A percentile compares a stretch with the other conserved stretches of the same genome.
phyloP scores from a whole-genome alignment of 1,140 invertebrate genomes.

The Drosophila arawakana region DNA sequence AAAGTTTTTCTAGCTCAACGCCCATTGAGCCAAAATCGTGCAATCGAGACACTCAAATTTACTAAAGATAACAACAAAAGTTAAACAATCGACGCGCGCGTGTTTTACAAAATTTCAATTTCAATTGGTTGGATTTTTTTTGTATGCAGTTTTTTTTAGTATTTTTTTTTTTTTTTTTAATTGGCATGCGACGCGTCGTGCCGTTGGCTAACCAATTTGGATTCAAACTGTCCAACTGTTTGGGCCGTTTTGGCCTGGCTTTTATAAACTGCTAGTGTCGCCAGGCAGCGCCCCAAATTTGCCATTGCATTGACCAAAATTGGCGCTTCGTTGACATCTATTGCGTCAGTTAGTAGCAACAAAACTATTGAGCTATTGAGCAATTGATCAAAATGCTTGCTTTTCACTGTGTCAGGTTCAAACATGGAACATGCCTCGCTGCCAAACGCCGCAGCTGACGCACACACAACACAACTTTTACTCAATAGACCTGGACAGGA shows the following conservation, averaged over 20 bases:
- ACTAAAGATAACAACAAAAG: slow-evolving; percentile 18
- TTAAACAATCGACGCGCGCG: slow-evolving; percentile 68
- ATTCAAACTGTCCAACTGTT: slow-evolving; percentile 6
- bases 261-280: slow-evolving; percentile 54
- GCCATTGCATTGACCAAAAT: slow-evolving; percentile 73
- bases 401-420: slow-evolving; percentile 78
- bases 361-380: slow-evolving; percentile 47
- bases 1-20: slow-evolving; percentile 37
- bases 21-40: slow-evolving; percentile 49
- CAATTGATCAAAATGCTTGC: slow-evolving; percentile 67
- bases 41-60: slow-evolving; percentile 38
- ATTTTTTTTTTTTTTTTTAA: slow-evolving; percentile 30
- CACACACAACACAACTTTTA: slow-evolving; percentile 28
- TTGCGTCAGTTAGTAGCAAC: slow-evolving; percentile 41
- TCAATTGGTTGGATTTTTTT: slow-evolving; percentile 16
- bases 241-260: slow-evolving; percentile 22
- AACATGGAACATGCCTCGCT: slow-evolving; percentile 39
- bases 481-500: too few relatives aligned
- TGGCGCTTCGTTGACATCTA: slow-evolving; percentile 55
- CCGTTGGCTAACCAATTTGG: slow-evolving; percentile 45
- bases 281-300: slow-evolving; percentile 67
- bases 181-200: slow-evolving; percentile 59
- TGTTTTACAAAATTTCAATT: slow-evolving; percentile 64
- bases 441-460: slow-evolving; percentile 46
- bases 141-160: not conserved